Evolutionary conservation across 1,140 invertebrate species (phyloP).

Genomic region (Drosophila varians): DNA sequence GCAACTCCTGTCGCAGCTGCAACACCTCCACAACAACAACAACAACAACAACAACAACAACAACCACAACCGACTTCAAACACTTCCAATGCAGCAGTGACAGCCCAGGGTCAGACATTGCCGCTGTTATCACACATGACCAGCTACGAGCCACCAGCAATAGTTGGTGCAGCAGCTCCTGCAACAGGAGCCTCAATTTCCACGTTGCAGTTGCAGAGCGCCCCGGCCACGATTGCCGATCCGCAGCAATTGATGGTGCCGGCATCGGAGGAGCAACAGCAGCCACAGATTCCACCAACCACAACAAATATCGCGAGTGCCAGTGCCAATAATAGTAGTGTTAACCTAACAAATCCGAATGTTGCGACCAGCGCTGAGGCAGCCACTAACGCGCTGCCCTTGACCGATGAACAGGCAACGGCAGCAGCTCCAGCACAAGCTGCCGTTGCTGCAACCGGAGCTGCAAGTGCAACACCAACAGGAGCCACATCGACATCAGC

Average conservation of each 20-base stretch:
- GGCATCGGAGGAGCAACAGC: slow-evolving; percentile 33
- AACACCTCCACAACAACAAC: slow-evolving; percentile 32
- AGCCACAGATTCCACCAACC: slow-evolving; percentile 53
- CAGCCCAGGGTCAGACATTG: slow-evolving; percentile 68
- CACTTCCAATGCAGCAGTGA: slow-evolving; percentile 44
- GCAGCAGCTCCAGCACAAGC: slow-evolving; percentile 27
- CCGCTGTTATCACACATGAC: slow-evolving; percentile 71
- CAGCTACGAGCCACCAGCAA: slow-evolving; percentile 57
- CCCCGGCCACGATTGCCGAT: slow-evolving; percentile 76
- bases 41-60: too few species aligned
- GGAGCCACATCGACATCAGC: slow-evolving; percentile 56
- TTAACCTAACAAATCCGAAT: slow-evolving; percentile 66
- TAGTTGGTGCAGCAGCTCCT: slow-evolving; percentile 19
- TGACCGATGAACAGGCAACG: slow-evolving; percentile 54
- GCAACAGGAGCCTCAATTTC: slow-evolving; percentile 27
- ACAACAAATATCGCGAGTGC: slow-evolving; percentile 74
- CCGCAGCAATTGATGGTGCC: slow-evolving; percentile 64
- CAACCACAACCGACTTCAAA: slow-evolving; percentile 57
- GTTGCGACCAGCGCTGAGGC: slow-evolving; percentile 23
- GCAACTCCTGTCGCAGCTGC: slow-evolving; percentile 1
- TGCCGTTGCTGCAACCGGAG: slow-evolving; percentile 22
- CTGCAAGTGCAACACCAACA: slow-evolving; percentile 15
- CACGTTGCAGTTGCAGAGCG: slow-evolving; percentile 60
- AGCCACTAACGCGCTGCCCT: slow-evolving; percentile 40
- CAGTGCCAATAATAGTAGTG: slow-evolving; percentile 77